A percentile compares a stretch with the other conserved stretches of the same genome.
Conservation (phyloP, 2,113 vertebrate genomes). For the Meriones unguiculatus region DNA sequence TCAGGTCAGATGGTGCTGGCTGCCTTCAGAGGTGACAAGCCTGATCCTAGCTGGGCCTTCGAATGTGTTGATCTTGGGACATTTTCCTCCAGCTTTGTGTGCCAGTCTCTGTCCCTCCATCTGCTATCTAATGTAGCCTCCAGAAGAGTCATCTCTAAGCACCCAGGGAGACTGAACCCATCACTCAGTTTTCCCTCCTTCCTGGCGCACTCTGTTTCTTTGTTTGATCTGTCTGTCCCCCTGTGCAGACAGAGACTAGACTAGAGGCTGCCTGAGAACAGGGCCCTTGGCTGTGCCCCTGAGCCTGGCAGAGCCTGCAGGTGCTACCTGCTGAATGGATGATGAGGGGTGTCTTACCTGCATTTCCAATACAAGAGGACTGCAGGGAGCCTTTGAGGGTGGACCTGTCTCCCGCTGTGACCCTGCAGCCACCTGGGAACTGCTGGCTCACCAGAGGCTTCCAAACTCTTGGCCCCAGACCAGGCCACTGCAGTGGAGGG, state of each 20-base stretch:
- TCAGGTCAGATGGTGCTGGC: not conserved
- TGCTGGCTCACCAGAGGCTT: conserved; percentile 43
- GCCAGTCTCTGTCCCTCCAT: not conserved
- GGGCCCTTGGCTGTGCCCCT: not conserved
- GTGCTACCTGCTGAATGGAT: rapidly evolving
- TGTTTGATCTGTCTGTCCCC: not conserved
- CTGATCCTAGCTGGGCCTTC: not conserved
- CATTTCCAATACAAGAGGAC: not conserved
- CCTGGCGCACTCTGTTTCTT: not conserved
- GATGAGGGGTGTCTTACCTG: conserved; percentile 37
- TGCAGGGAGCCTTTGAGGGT: not conserved
- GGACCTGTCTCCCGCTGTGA: not conserved
- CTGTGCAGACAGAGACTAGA: not conserved
- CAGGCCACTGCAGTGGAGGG: conserved; percentile 55
- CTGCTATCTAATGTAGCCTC: not conserved
- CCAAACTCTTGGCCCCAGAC: conserved; percentile 9
- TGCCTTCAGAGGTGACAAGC: not conserved
- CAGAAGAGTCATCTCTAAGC: not conserved
- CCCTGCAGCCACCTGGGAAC: conserved; percentile 8
- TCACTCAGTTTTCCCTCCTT: not conserved
- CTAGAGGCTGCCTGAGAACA: not conserved
- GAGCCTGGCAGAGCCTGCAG: not conserved
- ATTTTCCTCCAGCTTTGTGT: not conserved
- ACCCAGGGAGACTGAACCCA: not conserved
- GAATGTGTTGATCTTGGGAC: not conserved